phyloP scores from a whole-genome alignment of 1,140 invertebrate genomes.

The Aphis gossypii region DNA sequence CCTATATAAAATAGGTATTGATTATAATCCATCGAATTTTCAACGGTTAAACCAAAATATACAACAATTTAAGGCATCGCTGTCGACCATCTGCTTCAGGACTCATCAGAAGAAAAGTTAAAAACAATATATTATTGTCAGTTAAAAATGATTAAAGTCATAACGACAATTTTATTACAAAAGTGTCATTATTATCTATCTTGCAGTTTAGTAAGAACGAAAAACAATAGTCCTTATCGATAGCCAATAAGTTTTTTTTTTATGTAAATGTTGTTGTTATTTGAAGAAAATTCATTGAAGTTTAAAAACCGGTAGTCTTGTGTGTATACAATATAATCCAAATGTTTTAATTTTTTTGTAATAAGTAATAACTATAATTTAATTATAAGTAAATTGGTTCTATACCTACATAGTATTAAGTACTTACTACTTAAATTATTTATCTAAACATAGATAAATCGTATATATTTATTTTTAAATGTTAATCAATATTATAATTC shows the following conservation, averaged over 20 bases:
- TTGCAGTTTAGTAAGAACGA: neutral
- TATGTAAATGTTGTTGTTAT: no score
- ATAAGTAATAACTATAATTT: neutral
- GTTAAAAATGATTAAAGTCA: neutral
- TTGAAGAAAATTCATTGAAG: no score
- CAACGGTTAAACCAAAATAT: neutral
- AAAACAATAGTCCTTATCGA: no score
- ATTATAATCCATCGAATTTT: neutral
- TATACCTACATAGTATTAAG: neutral
- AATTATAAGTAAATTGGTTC: neutral
- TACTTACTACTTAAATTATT: neutral
- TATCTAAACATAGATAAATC: neutral
- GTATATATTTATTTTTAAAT: neutral
- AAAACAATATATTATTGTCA: neutral
- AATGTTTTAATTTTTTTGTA: no score
- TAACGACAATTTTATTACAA: neutral
- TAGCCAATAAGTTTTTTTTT: no score
- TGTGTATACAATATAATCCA: no score
- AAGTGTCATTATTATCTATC: neutral
- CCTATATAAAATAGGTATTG: neutral
- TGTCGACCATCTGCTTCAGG: constrained; percentile 6
- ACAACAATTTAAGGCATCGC: neutral
- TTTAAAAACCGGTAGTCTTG: no score
- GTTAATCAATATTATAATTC: neutral
- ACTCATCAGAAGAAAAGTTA: neutral